phyloP scores from a whole-genome alignment of 2,113 vertebrate genomes.

The Xiphophorus hellerii region DNA sequence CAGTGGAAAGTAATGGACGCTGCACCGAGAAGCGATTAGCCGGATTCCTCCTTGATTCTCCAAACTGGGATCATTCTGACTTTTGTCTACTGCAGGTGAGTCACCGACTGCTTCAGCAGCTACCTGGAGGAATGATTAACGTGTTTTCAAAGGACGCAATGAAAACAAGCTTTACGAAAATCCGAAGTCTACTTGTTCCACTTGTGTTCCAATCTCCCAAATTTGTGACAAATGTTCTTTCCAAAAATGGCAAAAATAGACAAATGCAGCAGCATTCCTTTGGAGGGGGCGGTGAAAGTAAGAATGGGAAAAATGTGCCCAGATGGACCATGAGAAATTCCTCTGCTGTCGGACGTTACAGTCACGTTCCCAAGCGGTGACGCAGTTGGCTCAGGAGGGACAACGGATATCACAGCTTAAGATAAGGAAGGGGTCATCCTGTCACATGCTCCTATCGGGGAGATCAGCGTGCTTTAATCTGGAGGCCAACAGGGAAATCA shows the following conservation, averaged over 20 bases:
- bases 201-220: no score
- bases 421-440: slow-evolving; percentile 17
- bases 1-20: not conserved
- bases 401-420: slow-evolving; percentile 14
- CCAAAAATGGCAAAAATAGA: slow-evolving; percentile 34
- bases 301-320: slow-evolving; percentile 56
- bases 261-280: slow-evolving; percentile 39
- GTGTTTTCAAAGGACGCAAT: no score
- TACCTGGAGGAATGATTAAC: no score
- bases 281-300: slow-evolving; percentile 1
- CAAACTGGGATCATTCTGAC: not conserved
- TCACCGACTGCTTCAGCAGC: no score
- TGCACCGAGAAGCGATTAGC: not conserved
- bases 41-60: not conserved
- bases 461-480: slow-evolving; percentile 13
- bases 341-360: slow-evolving; percentile 60
- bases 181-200: no score
- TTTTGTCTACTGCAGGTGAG: not conserved
- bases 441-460: slow-evolving; percentile 31
- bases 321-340: slow-evolving; percentile 49
- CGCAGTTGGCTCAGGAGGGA: slow-evolving; percentile 1
- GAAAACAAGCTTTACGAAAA: no score
- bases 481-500: slow-evolving; percentile 19
- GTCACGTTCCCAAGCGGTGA: slow-evolving; percentile 58
- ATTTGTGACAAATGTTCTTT: slow-evolving; percentile 22